A percentile compares a stretch with the other conserved stretches of the same genome.
Evolutionary conservation across 2,113 vertebrate species (phyloP).

Genomic region (Stictonetta naevosa): DNA sequence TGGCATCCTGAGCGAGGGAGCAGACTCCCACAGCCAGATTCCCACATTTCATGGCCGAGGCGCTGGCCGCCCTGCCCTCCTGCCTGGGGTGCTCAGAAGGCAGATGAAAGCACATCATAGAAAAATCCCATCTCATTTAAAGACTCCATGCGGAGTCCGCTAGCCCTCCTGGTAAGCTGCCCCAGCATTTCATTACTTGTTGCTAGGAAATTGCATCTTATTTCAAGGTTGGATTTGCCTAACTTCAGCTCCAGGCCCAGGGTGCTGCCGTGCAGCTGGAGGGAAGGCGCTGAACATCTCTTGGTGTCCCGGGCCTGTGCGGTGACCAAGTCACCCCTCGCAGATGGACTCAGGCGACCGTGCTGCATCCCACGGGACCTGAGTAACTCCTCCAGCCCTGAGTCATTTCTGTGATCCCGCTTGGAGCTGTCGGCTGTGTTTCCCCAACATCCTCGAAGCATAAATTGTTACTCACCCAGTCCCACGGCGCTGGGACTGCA

Average conservation of each 20-base stretch:
- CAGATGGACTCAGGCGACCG: fast-evolving
- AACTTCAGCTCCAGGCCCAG: neutral
- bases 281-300: fast-evolving
- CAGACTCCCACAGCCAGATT: too few relatives aligned
- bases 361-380: neutral
- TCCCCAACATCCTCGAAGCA: fast-evolving
- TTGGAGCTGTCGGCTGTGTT: neutral
- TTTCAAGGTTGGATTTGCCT: neutral
- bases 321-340: neutral
- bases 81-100: neutral
- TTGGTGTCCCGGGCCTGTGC: neutral
- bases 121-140: neutral
- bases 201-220: slow-evolving; percentile 40
- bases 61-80: neutral
- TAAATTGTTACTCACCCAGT: neutral
- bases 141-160: fast-evolving
- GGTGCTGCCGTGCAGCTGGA: neutral
- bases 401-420: fast-evolving
- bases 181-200: neutral
- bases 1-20: too few relatives aligned
- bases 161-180: neutral
- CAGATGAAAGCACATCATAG: fast-evolving
- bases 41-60: too few relatives aligned
- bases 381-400: neutral
- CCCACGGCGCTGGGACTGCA: fast-evolving